phyloP scores from a whole-genome alignment of 2,888 invertebrate genomes.

The Busseola fusca region DNA sequence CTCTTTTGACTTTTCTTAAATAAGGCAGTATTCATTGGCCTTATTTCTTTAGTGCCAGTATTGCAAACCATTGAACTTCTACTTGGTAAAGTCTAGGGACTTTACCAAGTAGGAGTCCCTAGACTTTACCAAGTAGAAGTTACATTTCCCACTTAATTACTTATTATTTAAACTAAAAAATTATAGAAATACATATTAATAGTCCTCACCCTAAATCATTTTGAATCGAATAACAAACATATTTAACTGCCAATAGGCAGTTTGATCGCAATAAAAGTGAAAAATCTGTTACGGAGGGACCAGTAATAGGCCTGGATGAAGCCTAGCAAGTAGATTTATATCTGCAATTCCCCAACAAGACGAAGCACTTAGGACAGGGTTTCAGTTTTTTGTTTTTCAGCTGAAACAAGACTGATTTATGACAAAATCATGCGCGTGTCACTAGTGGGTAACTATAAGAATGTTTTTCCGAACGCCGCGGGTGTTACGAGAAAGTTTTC shows the following conservation, averaged over 20 bases:
- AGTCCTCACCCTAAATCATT: neutral
- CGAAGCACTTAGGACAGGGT: slow-evolving; percentile 25
- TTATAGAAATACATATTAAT: too few relatives aligned
- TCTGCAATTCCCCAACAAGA: slow-evolving; percentile 14
- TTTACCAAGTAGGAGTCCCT: too few relatives aligned
- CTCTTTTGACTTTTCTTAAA: too few relatives aligned
- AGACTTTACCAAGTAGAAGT: too few relatives aligned
- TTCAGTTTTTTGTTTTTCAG: slow-evolving; percentile 28
- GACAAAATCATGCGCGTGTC: slow-evolving; percentile 31
- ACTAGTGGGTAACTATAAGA: slow-evolving; percentile 31
- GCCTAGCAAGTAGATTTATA: neutral
- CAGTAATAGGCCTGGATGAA: neutral
- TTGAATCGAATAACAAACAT: neutral
- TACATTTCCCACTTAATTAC: neutral
- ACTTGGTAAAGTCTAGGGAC: too few relatives aligned
- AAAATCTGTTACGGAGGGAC: neutral
- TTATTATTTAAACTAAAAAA: neutral
- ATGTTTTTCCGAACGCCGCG: slow-evolving; percentile 28
- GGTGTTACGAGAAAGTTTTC: slow-evolving; percentile 33
- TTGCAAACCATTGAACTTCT: too few relatives aligned
- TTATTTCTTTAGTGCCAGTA: too few relatives aligned
- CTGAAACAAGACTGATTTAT: slow-evolving; percentile 37
- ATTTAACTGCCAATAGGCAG: too few relatives aligned
- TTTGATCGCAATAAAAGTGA: slow-evolving; percentile 6
- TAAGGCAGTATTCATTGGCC: too few relatives aligned